A percentile compares a stretch with the other conserved stretches of the same genome.
These are phyloP conservation scores for Oopsacas minuta DNA, from an alignment of 37 sponge, comb jelly and placozoan species.

Conservation along the genomic window DNA sequence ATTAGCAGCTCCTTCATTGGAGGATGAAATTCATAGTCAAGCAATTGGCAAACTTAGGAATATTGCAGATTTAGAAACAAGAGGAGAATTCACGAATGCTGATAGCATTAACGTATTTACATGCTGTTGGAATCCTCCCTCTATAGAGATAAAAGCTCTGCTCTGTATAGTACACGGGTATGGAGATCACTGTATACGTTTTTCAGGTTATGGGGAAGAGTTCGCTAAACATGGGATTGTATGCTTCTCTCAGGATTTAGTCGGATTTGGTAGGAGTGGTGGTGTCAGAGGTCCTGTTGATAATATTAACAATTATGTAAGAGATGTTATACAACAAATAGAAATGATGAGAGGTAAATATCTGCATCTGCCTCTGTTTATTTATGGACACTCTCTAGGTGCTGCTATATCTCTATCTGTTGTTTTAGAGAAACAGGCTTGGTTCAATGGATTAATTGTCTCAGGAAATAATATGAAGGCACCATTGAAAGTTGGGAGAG, in stretches of 20 bases:
- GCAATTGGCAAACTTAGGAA: not conserved
- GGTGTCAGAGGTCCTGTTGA: not conserved
- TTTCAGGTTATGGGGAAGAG: not conserved
- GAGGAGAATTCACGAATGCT: not conserved
- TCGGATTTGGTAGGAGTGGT: not conserved
- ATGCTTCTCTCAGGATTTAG: not conserved
- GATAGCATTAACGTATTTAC: not conserved
- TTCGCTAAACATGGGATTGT: not conserved
- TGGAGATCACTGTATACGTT: not conserved
- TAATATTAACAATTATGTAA: not conserved
- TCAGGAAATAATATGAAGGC: not conserved
- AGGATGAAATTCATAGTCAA: not conserved
- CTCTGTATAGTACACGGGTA: not conserved
- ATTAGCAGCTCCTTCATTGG: not conserved
- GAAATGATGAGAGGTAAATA: not conserved
- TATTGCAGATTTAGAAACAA: not conserved
- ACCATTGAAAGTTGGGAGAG: not conserved
- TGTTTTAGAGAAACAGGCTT: not conserved
- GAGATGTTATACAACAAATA: not conserved
- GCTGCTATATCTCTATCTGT: not conserved
- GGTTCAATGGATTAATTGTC: not conserved
- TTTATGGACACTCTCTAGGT: conserved; percentile 5
- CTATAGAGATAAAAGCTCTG: conserved; percentile 5
- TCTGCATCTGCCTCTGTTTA: not conserved
- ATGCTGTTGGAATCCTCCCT: not conserved